Percentiles rank a stretch among this genome's conserved stretches.
These are phyloP conservation scores for Petrosia ficiformis DNA, from an alignment of 37 sponge, comb jelly and placozoan species.

Conservation along the genomic window DNA sequence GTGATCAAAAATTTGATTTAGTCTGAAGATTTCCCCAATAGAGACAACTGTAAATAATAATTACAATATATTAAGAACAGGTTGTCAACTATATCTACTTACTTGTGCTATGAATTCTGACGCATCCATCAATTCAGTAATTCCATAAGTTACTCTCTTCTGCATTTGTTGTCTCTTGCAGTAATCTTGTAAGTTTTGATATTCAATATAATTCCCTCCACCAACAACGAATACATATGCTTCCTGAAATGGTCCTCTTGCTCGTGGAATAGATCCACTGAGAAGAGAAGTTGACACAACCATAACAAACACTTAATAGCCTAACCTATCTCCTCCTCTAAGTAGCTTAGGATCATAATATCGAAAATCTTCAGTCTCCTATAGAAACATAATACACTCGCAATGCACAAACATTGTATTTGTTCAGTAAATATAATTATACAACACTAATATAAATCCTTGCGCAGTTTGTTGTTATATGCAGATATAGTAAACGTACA, in stretches of 20 bases:
- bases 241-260: slow-evolving; percentile 58
- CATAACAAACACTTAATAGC: background rate
- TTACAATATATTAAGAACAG: background rate
- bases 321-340: slow-evolving; percentile 65
- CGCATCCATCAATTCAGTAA: slow-evolving; percentile 74
- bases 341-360: slow-evolving; percentile 92
- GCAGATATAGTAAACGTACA: too few relatives aligned
- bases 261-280: slow-evolving; percentile 41
- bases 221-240: slow-evolving; percentile 95
- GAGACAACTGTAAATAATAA: background rate
- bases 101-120: slow-evolving; percentile 77
- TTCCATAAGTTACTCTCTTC: slow-evolving; percentile 77
- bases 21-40: background rate
- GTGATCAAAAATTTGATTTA: too few relatives aligned
- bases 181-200: slow-evolving; percentile 87
- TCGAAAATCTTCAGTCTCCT: slow-evolving; percentile 87
- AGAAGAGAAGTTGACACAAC: background rate
- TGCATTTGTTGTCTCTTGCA: slow-evolving; percentile 40
- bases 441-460: too few relatives aligned
- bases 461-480: too few relatives aligned
- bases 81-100: background rate
- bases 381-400: too few relatives aligned
- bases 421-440: too few relatives aligned
- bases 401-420: too few relatives aligned
- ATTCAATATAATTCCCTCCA: slow-evolving; percentile 96